phyloP scores from a whole-genome alignment of 2,113 vertebrate genomes.

The Pomatorhinus ruficollis region DNA sequence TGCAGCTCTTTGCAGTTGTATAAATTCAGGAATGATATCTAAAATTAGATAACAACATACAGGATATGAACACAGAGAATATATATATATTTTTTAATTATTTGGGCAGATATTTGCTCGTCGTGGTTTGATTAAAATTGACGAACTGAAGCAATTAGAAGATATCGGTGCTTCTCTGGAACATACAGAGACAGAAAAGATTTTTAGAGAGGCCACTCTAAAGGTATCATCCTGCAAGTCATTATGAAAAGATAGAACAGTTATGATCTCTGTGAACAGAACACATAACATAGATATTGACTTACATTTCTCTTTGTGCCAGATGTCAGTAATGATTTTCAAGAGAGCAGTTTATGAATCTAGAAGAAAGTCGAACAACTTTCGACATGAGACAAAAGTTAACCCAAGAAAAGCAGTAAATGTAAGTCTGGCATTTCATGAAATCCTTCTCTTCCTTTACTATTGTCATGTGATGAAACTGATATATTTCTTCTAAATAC shows the following conservation, averaged over 20 bases:
- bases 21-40: neutral
- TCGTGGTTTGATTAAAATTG: constrained; percentile 87
- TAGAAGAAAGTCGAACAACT: constrained; percentile 77
- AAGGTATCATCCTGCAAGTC: constrained; percentile 78
- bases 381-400: constrained; percentile 72
- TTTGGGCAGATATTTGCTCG: constrained; percentile 86
- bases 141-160: constrained; percentile 83
- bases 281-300: neutral
- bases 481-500: neutral
- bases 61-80: neutral
- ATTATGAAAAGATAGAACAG: neutral
- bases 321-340: constrained; percentile 93
- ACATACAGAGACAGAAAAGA: constrained; percentile 70
- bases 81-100: neutral
- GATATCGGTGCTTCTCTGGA: constrained; percentile 61
- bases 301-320: neutral
- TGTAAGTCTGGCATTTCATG: constrained; percentile 71
- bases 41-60: neutral
- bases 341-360: constrained; percentile 86
- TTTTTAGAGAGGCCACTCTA: constrained; percentile 85
- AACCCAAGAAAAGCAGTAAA: constrained; percentile 76
- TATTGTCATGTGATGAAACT: neutral
- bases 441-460: neutral
- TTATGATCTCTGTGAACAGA: neutral
- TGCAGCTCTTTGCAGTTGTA: neutral